Evolutionary conservation across 2,797 vertebrate genomes (phyloP).

Genomic region (Bucorvus abyssinicus): DNA sequence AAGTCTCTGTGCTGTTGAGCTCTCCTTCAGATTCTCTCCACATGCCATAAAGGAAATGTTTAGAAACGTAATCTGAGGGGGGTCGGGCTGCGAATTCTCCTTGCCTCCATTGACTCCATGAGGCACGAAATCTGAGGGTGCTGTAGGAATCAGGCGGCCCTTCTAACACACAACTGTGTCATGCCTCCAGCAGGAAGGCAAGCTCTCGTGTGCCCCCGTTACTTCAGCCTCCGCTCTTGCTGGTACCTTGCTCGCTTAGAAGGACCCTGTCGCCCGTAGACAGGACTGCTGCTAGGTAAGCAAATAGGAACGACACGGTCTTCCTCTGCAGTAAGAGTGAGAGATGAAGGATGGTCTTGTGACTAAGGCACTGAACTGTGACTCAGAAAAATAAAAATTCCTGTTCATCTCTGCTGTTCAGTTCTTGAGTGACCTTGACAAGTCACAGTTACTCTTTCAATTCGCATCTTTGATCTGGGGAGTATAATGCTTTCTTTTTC

Average conservation of each 20-base stretch:
- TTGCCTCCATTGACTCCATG: background rate
- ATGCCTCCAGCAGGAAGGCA: background rate
- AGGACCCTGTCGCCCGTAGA: background rate
- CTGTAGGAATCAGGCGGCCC: background rate
- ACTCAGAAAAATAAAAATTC: conserved; percentile 31
- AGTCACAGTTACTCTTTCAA: background rate
- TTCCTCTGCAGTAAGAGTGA: background rate
- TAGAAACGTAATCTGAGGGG: conserved; percentile 52
- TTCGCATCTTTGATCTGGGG: background rate
- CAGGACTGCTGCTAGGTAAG: background rate
- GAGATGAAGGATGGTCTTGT: conserved; percentile 17
- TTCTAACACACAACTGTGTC: background rate
- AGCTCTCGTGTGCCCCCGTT: background rate
- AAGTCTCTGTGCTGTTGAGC: conserved; percentile 47
- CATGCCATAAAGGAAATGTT: conserved; percentile 46
- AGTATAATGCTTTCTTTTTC: background rate
- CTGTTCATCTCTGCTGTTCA: conserved; percentile 15
- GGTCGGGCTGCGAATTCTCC: conserved; percentile 6
- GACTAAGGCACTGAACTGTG: conserved; percentile 8
- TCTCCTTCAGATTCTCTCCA: conserved; percentile 57
- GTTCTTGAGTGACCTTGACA: conserved; percentile 22
- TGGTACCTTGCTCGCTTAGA: background rate
- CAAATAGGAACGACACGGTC: background rate
- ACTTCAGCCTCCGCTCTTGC: background rate
- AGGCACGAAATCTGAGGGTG: conserved; percentile 12